Evolutionary conservation across 1,140 invertebrate species (phyloP), one percentile per base, ranked within the genome.

Genomic region (Thrips palmi): DNA sequence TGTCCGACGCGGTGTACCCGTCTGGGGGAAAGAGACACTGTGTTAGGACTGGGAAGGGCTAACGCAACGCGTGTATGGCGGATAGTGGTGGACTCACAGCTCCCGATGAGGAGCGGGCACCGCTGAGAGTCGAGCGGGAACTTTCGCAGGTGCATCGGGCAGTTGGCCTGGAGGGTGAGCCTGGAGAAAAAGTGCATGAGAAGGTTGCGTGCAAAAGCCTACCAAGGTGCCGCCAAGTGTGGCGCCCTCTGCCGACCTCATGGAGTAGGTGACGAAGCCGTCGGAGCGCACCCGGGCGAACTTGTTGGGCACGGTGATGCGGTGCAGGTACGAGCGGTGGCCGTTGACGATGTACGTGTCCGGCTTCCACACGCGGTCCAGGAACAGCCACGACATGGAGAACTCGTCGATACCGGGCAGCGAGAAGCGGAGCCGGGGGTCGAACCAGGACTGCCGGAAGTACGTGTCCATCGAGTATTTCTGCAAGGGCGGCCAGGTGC

Each of bases 301-400:
- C 38, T 65, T 67, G 50, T 76, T 76, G 0, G 70, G 70, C 1
- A 66, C 60, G 0, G 72, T 74, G 29, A 75, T 68, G 31, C 63
- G 65, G 47, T 74, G 73, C 14, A 71, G 55, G 43, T 70, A 63
- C 7, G 70, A 73, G 33, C 64, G 58, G 45, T 66, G 62, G 15
- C 69, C 70, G 52, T 75, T 75, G 20, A 67, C 51, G 48, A 75
- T 70, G 50, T 63, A 72, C 1, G 71, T 74, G 51, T 74, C 71
- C 0, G 72, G 72, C 43, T 67, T 70, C 71, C 71, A 74, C 1
- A 62, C 50, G 35, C 54, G 58, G 28, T 64, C 59, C 32, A 65
- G 45, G 49, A 65, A 63, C 32, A 64, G 51, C 60, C 61, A 64
- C 25, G 63, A 59, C 54, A 64, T 56, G 17, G 62, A 64, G 33